Conservation (phyloP, 2,113 vertebrate species). For the Nerophis ophidion region DNA sequence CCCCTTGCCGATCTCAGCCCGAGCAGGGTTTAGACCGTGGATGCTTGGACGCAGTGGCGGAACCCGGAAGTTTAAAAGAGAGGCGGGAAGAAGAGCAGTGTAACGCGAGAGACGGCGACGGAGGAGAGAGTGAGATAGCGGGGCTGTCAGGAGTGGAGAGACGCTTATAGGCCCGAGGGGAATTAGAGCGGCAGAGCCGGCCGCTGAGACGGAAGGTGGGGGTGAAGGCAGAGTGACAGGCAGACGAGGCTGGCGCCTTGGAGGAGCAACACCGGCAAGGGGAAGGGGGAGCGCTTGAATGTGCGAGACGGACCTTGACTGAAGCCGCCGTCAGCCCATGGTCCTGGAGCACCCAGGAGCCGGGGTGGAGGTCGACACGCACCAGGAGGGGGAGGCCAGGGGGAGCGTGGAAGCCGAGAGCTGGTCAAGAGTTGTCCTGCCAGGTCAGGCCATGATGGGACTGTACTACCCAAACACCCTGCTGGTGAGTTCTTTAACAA, state of each 20-base stretch:
- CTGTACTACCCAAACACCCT: slow-evolving; percentile 66
- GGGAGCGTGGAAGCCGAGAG: slow-evolving; percentile 47
- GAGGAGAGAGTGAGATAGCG: slow-evolving; percentile 36
- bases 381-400: slow-evolving; percentile 33
- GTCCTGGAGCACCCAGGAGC: slow-evolving; percentile 53
- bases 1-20: slow-evolving; percentile 39
- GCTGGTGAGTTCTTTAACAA: slow-evolving; percentile 56
- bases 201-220: slow-evolving; percentile 20
- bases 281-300: slow-evolving; percentile 67
- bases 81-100: slow-evolving; percentile 59
- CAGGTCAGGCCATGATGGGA: slow-evolving; percentile 69
- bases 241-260: slow-evolving; percentile 30
- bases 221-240: slow-evolving; percentile 43
- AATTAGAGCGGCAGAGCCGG: slow-evolving; percentile 44
- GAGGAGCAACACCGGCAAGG: slow-evolving; percentile 39
- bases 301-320: slow-evolving; percentile 58
- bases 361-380: slow-evolving; percentile 34
- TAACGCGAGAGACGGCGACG: slow-evolving; percentile 50
- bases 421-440: slow-evolving; percentile 49
- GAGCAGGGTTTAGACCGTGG: slow-evolving; percentile 39
- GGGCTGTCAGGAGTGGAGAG: slow-evolving; percentile 55
- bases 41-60: slow-evolving; percentile 56
- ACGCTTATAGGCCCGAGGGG: slow-evolving; percentile 49
- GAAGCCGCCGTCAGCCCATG: slow-evolving; percentile 53
- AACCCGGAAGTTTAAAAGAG: slow-evolving; percentile 53